Evolutionary conservation across 2,888 invertebrate genomes (phyloP), one percentile per base, ranked within the genome.

Genomic region (Glyphotaelius pellucidus): DNA sequence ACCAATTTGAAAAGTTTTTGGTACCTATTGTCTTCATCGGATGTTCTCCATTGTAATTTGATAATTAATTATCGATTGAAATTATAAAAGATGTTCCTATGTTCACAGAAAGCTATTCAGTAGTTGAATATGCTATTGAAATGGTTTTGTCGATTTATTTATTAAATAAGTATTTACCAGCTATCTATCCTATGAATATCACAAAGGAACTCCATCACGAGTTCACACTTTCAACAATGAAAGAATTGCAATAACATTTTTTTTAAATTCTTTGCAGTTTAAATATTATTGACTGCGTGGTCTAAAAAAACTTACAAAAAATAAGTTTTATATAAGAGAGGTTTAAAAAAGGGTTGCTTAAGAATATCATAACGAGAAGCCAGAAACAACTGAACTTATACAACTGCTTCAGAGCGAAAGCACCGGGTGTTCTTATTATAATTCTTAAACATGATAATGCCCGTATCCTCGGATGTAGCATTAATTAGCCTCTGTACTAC

Each of bases 401-500:
- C 32, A 83, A 35, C 31, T 30, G 19, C 12, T 31, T 32, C 31
- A 12, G 25, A 32, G 32, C 83, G 11, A 32, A 15, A 35, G 83
- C 19, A 83, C 35, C 83, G n/a, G 86, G 42, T 42, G 42, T 25
- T 86, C 86, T 86, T 86, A 35, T 86, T 30, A 83, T 83, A 86
- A 86, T 86, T 86, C 86, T 42, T 86, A 14, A 92, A 30, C 87
- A 80, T 81, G 52, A 52, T 90, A 80, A 86, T 89, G 79, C 79
- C 88, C 67, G 89, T 90, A 91, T 88, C 80, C 92, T 92, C 92
- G 38, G 90, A 81, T 90, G 90, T 90, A 90, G 86, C 92, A 90
- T 92, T 92, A 90, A 92, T 92, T 92, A 92, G 92, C 87, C 90
- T 90, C 87, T 90, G 90, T 89, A 83, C 90, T 92, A 79, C 80